These are phyloP conservation scores for Boulengeromyrus knoepffleri DNA, from an alignment of 2,113 vertebrate genomes.

Conservation along the genomic window DNA sequence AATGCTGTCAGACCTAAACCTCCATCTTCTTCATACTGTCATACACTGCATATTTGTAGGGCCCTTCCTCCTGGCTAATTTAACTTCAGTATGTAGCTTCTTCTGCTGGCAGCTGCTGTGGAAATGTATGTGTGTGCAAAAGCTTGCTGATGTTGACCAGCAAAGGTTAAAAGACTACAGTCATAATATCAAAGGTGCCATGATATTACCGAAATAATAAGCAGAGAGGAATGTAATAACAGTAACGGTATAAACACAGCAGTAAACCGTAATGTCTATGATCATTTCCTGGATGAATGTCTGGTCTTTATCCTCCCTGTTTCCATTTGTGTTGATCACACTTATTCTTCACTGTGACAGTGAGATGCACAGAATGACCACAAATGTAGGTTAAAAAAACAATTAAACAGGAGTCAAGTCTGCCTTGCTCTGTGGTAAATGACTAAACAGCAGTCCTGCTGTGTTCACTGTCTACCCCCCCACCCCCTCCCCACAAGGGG, in stretches of 20 bases:
- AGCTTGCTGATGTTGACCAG: not conserved
- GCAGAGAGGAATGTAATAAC: not conserved
- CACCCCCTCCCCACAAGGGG: slow-evolving; percentile 26
- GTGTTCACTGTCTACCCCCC: not conserved
- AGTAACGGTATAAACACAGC: not conserved
- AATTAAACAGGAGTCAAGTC: not conserved
- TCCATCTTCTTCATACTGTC: not conserved
- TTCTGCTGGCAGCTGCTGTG: not conserved
- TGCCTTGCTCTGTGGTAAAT: not conserved
- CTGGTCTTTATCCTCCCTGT: not conserved
- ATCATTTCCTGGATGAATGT: not conserved
- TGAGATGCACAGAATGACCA: not conserved
- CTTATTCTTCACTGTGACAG: not conserved
- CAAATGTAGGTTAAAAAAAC: slow-evolving; percentile 4
- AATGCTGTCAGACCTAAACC: not conserved
- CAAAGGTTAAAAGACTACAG: not conserved
- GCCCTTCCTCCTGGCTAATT: not conserved
- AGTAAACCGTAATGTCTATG: not conserved
- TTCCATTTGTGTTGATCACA: not conserved
- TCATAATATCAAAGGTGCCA: not conserved
- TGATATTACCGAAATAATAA: not conserved
- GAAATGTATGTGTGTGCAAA: not conserved
- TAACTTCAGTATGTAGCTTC: not conserved
- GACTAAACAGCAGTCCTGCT: not conserved
- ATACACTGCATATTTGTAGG: not conserved